Evolutionary conservation across 2,797 vertebrate species (phyloP).

Genomic region (Peromyscus attwateri): DNA sequence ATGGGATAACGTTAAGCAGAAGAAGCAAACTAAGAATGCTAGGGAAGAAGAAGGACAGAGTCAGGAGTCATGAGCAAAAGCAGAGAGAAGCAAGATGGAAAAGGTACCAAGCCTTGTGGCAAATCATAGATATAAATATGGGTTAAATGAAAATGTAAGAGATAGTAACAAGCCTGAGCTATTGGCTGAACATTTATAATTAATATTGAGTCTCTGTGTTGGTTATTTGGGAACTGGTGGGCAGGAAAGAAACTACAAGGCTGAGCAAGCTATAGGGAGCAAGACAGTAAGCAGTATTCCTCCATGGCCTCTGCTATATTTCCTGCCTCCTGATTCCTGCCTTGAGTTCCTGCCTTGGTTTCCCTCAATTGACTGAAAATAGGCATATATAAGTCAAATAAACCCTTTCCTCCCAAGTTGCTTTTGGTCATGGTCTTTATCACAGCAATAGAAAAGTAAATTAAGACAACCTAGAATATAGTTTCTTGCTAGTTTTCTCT

Average conservation of each 20-base stretch:
- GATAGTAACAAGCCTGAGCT: background rate
- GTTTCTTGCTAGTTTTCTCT: background rate
- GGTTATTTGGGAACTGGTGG: background rate
- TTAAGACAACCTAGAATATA: background rate
- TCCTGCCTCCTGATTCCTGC: background rate
- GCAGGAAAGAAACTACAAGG: background rate
- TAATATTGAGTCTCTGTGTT: background rate
- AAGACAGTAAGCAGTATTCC: background rate
- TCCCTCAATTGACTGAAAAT: background rate
- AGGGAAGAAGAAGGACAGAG: background rate
- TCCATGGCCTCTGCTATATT: background rate
- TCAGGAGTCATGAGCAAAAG: background rate
- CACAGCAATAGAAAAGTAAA: background rate
- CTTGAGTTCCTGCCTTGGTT: background rate
- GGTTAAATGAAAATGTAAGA: background rate
- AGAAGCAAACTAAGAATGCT: background rate
- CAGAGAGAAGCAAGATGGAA: background rate
- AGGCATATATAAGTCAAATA: background rate
- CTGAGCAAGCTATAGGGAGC: background rate
- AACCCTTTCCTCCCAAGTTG: background rate
- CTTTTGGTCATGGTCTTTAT: background rate
- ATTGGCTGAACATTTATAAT: background rate
- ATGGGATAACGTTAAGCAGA: background rate
- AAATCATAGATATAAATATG: background rate
- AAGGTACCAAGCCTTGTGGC: background rate